Percentiles rank a stretch among this genome's conserved stretches.
These are phyloP conservation scores for Ganaspis sp. DNA, from an alignment of 1,140 invertebrate species.

Conservation along the genomic window DNA sequence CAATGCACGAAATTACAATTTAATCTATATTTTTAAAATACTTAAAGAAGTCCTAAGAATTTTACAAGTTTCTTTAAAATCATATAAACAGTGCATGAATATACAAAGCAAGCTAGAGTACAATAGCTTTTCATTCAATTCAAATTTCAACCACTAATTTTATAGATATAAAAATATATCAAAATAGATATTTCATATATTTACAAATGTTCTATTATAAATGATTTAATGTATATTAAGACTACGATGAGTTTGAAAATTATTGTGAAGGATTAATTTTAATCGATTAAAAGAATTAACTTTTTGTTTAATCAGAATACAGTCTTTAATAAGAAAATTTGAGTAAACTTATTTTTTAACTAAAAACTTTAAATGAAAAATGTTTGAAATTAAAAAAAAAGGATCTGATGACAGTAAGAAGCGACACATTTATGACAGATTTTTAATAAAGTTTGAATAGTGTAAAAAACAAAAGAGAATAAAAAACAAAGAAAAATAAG, in stretches of 20 bases:
- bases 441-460: too few relatives aligned
- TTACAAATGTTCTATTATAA: slow-evolving; percentile 28
- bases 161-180: slow-evolving; percentile 13
- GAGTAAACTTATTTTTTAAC: too few relatives aligned
- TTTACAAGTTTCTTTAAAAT: neutral
- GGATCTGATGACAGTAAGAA: too few relatives aligned
- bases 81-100: slow-evolving; percentile 38
- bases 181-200: slow-evolving; percentile 21
- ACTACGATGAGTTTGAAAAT: slow-evolving; percentile 13
- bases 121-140: slow-evolving; percentile 21
- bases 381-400: too few relatives aligned
- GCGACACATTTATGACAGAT: too few relatives aligned
- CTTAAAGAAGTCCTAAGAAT: slow-evolving; percentile 20
- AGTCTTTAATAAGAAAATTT: neutral
- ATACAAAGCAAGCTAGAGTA: slow-evolving; percentile 35
- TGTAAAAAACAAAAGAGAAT: too few relatives aligned
- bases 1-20: slow-evolving; percentile 28
- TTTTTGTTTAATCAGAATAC: neutral
- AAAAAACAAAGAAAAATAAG: too few relatives aligned
- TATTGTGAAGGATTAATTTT: slow-evolving; percentile 4
- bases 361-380: too few relatives aligned
- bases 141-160: slow-evolving; percentile 38
- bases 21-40: slow-evolving; percentile 17
- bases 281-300: slow-evolving; percentile 30
- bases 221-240: slow-evolving; percentile 27